Percentiles rank a stretch among this genome's conserved stretches.
Evolutionary conservation across 2,888 invertebrate genomes (phyloP).

Genomic region (Lasioglossum calceatum): DNA sequence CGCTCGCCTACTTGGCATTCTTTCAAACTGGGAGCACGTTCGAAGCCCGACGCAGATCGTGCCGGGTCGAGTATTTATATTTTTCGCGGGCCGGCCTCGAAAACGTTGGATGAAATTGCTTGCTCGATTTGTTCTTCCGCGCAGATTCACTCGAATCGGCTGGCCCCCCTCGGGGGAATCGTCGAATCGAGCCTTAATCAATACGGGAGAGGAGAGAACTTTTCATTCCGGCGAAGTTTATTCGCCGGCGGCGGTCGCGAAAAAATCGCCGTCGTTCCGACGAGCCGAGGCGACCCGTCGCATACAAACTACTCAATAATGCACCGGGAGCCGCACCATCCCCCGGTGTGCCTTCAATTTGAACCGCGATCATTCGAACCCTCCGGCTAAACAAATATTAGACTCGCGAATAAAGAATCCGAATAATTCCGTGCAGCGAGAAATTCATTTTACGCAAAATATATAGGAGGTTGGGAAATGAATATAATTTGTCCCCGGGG

Average conservation of each 20-base stretch:
- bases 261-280: background rate
- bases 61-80: background rate
- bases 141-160: slow-evolving; percentile 27
- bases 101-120: slow-evolving; percentile 23
- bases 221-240: slow-evolving; percentile 19
- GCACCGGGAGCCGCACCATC: background rate
- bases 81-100: background rate
- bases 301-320: slow-evolving; percentile 15
- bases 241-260: slow-evolving; percentile 5
- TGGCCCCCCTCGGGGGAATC: background rate
- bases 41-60: background rate
- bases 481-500: background rate
- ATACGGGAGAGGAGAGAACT: background rate
- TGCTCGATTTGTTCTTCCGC: slow-evolving; percentile 39
- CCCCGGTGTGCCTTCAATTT: background rate
- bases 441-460: background rate
- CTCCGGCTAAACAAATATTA: background rate
- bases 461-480: background rate
- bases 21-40: background rate
- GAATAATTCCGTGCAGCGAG: background rate
- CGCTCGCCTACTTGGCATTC: background rate
- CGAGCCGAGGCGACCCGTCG: background rate
- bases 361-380: too few relatives aligned
- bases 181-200: slow-evolving; percentile 5
- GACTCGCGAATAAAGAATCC: background rate